Base-by-base conservation (phyloP, 1,140 invertebrate species). In the Druon quercuslanigerum region DNA sequence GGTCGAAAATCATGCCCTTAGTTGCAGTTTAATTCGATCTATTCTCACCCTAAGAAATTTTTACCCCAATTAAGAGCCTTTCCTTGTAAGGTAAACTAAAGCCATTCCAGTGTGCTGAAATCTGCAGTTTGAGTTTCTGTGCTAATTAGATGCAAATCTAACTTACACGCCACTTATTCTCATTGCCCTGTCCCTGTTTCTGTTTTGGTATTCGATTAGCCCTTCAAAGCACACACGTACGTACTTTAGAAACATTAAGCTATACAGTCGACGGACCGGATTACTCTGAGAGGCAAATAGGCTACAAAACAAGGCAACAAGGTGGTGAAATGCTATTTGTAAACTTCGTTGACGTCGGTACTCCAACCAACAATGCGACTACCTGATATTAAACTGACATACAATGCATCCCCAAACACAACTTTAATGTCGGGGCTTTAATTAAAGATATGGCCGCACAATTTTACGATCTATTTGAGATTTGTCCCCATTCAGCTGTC, bases 291-390 rank as follows among this genome's bases (percentile, higher is more conserved):
- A 60, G 57, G 54, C 54, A 56, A 56, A 56, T 56, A 19, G 17
- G 20, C 19, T 25, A 25, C 57, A 60, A 60, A 60, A 60, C 57
- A 60, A 60, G 57, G 20, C 25, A 25, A 12, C 25, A 19, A 60
- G 57, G 20, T 60, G 57, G 25, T 33, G 57, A 60, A 60, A 60
- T 60, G 57, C 57, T 60, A 60, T 60, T 60, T 60, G 57, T 60
- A 60, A 60, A 60, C 57, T 60, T 60, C 20, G 20, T 60, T 60
- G 25, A 33, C 57, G 57, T 60, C 4, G 57, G 57, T 60, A 40
- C 25, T 60, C 9, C 25, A 5, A 60, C 57, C 57, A 60, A 60
- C 57, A 60, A 60, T 60, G 57, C 25, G 25, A 60, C 57, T 60
- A 25, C 20, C 11, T 60, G 20, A 16, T 20, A 60, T 25, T 56